Base-by-base conservation (phyloP, 2,888 invertebrate genomes). In the Andrena trimmerana region DNA sequence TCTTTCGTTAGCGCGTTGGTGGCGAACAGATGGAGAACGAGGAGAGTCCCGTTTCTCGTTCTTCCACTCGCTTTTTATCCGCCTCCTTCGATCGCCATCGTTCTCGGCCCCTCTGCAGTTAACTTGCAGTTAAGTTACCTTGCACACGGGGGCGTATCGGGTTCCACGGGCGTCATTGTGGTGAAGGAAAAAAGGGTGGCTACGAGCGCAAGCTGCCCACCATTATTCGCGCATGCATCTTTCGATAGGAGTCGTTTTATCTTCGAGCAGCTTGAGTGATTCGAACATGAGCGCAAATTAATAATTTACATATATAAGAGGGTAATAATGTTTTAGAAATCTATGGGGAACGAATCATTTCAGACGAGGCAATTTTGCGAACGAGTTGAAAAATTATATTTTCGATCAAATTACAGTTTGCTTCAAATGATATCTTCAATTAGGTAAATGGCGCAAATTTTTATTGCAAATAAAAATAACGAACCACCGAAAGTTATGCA, bases 11-110 rank as follows among this genome's bases (percentile, higher is more conserved):
- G 31, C 36, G 72, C 31, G 78, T 81, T 73, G 68, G 63, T 68
- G 63, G 52, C n/a, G 68, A 81, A 73, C 73, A 68, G 77, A 73
- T 68, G 71, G 67, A 65, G 73, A 60, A 81, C 54, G 65, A 59
- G 16, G 29, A 70, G 54, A 70, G 62, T 77, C 42, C 63, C 48
- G 60, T 71, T 67, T 57, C 65, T 42, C 48, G 27, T 71, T 54
- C 57, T 59, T 66, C 52, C 66, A 50, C 50, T 66, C 33, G 20
- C 63, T 57, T 57, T 75, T 69, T 71, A 31, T 48, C 73, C 57
- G 29, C 24, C 66, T 33, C 42, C 52, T 36, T 73, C 29, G 4
- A 52, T 4, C 50, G 10, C 42, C 52, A 31, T 60, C 16, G 24
- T 52, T 71, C 63, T 33, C 42, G 13, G 50, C 50, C 42, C 4